phyloP scores from a whole-genome alignment of 2,113 vertebrate genomes.

The Chrysemys picta region DNA sequence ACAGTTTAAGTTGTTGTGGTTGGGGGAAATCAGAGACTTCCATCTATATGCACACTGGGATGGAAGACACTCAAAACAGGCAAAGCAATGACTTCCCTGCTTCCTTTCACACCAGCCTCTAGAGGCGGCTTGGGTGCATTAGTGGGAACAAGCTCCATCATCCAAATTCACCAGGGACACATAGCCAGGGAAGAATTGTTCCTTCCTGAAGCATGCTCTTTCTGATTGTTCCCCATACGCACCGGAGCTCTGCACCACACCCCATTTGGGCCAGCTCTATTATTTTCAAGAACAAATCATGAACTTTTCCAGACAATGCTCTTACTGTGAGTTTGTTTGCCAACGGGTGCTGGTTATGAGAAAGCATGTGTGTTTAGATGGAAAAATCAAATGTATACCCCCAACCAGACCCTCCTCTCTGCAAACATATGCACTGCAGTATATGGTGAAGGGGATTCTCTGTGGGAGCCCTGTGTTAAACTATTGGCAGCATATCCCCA shows the following conservation, averaged over 20 bases:
- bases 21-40: background rate
- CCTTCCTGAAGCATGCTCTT: background rate
- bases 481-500: background rate
- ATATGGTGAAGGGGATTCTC: background rate
- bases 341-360: background rate
- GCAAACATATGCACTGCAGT: background rate
- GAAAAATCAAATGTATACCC: background rate
- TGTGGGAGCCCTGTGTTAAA: background rate
- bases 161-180: background rate
- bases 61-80: accelerated
- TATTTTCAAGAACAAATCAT: background rate
- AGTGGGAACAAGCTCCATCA: background rate
- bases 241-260: background rate
- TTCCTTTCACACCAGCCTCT: background rate
- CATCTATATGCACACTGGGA: too few species aligned
- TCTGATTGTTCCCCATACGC: background rate
- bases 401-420: background rate
- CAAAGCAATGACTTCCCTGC: background rate
- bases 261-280: background rate
- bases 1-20: background rate
- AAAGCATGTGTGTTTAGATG: background rate
- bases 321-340: background rate
- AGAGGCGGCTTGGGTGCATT: background rate
- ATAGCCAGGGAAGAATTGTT: background rate
- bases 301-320: background rate